Evolutionary conservation across 2,113 vertebrate genomes (phyloP), one percentile per base, ranked within the genome.

Genomic region (Prunella himalayana): DNA sequence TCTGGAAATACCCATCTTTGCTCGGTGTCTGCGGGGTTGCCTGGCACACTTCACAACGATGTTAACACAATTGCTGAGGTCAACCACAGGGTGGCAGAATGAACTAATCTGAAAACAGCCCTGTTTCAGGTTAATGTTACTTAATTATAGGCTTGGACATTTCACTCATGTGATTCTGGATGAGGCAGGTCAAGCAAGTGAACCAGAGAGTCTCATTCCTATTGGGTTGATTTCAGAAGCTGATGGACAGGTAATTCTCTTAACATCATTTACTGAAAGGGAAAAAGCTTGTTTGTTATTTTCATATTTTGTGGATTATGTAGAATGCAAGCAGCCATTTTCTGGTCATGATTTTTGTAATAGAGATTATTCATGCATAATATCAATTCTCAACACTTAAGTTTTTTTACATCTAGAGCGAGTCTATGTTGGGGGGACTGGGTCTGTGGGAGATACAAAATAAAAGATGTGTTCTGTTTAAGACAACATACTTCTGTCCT

Each of bases 151-250:
- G 80, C 96, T 98, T 53, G 99, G 99, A 68, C 99, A 99, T 92
- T 99, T 99, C 94, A 99, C 99, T 10, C 99, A 99, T 9, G 96
- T 99, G 27, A 99, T 99, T 96, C 96, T 99, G 97, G 99, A 99
- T 82, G 99, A 99, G 94, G 99, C 99, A 3, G 99, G 99, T 14
- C 99, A 99, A 96, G 99, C 99, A 44, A 99, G 97, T 49, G 99
- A 99, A 93, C 99, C 99, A 0, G 99, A 99, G 91, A 98, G 98
- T 93, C 97, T 99, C 35, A 99, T 99, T 69, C 99, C 99, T 10
- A 59, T 99, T 63, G 98, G 98, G 24, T 87, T 99, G 54, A 66
- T 99, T n/a, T 99, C 99, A 1, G 99, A 99, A 86, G 77, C 84
- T 78, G 98, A 96, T 35, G 99, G 99, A 80, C 99, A 99, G 99